Percentiles rank a stretch among this genome's conserved stretches.
These are phyloP conservation scores for Microcebus lehilahytsara DNA, from an alignment of 2,113 vertebrate species.

Conservation along the genomic window DNA sequence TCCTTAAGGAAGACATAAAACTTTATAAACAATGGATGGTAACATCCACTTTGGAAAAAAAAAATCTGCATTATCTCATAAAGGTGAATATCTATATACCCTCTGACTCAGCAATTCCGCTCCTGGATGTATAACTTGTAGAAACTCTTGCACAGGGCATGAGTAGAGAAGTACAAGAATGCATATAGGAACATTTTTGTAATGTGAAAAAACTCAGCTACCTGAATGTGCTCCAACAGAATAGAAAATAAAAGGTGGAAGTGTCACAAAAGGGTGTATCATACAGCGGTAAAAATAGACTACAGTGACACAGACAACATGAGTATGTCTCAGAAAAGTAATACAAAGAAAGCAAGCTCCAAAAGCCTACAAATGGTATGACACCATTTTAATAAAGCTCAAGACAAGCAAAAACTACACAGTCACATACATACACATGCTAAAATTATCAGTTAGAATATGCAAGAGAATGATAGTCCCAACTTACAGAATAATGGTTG, in stretches of 20 bases:
- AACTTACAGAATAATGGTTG: neutral
- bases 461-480: neutral
- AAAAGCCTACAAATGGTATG: neutral
- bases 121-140: neutral
- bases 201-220: neutral
- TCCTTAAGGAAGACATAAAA: neutral
- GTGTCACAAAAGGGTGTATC: neutral
- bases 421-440: fast-evolving
- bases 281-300: neutral
- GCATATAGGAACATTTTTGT: neutral
- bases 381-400: neutral
- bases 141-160: neutral
- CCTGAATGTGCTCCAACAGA: neutral
- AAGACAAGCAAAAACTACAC: neutral
- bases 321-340: neutral
- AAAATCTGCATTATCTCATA: neutral
- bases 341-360: neutral
- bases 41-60: neutral
- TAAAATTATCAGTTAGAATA: neutral
- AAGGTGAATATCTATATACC: neutral
- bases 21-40: neutral
- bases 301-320: neutral
- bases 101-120: neutral
- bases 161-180: neutral
- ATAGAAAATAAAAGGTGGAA: neutral